Base-by-base conservation (phyloP, 1,140 invertebrate genomes). In the Zaprionus gabonicus region DNA sequence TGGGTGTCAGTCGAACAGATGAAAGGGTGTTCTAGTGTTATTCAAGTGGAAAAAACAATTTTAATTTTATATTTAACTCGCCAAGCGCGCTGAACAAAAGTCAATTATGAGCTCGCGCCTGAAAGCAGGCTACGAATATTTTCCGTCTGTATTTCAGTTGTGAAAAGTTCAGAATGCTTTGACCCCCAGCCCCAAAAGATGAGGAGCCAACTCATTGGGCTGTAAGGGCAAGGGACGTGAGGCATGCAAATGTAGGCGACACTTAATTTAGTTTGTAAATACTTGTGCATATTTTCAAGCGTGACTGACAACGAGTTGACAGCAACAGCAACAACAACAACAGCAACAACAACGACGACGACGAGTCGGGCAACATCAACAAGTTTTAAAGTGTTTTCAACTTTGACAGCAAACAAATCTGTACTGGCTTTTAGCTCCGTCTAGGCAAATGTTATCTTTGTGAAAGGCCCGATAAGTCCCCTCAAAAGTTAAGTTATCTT, bases 231-330 rank as follows among this genome's bases (percentile, higher is more conserved):
- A 7, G n/a, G 41, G 6, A 34, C 2, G 31, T 34, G 62, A 27
- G 72, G 27, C 75, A 81, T 85, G 82, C 75, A 84, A 84, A 84
- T 85, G 71, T 85, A 58, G 82, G 64, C 78, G 78, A 81, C 82
- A 85, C 75, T 85, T 85, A 85, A 81, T 85, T 85, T 85, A 81
- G 68, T 85, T 85, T 75, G 78, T 69, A 81, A 85, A 85, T 85
- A 76, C 82, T 85, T 85, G 51, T 71, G 82, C 82, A 85, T 84
- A 84, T 75, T 84, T 84, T 75, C 71, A 44, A 71, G 81, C 75
- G 62, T 77, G 62, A 53, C 56, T 53, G 73, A 64, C 63, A 60
- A 66, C 66, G 69, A 80, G 69, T 83, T 80, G 72, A 83, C 80
- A 65, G 58, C 60, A 82, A 2, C 34, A 62, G 69, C 60, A 76